These are phyloP conservation scores for Hemicordylus capensis DNA, from an alignment of 2,113 vertebrate species.

Conservation along the genomic window DNA sequence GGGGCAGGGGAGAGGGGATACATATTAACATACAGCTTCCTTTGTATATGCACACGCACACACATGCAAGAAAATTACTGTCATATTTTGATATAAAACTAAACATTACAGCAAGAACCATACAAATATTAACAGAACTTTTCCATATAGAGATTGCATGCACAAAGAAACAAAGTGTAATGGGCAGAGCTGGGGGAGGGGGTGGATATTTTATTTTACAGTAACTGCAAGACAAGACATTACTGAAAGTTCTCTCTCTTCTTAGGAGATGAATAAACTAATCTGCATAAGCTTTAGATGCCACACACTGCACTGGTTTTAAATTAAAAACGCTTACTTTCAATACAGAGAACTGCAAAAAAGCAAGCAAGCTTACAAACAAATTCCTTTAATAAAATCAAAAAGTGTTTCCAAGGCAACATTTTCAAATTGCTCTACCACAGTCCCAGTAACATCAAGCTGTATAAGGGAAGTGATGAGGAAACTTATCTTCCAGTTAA, in stretches of 20 bases:
- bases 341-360: constrained; percentile 65
- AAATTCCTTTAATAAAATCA: constrained; percentile 73
- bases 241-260: constrained; percentile 57
- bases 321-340: constrained; percentile 73
- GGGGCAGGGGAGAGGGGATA: neutral
- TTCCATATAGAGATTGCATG: constrained; percentile 50
- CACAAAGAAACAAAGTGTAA: constrained; percentile 57
- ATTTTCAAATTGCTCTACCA: constrained; percentile 64
- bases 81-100: constrained; percentile 30
- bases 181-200: constrained; percentile 55
- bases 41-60: neutral
- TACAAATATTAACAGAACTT: constrained; percentile 27
- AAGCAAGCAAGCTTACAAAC: constrained; percentile 63
- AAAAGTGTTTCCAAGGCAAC: constrained; percentile 76
- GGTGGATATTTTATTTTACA: constrained; percentile 62
- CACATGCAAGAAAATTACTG: neutral
- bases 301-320: constrained; percentile 66
- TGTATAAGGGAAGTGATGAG: constrained; percentile 37
- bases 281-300: constrained; percentile 63
- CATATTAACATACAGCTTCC: neutral
- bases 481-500: constrained; percentile 25
- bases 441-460: constrained; percentile 66
- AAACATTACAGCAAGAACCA: constrained; percentile 37
- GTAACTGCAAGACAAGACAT: constrained; percentile 55
- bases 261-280: constrained; percentile 53